phyloP scores from a whole-genome alignment of 2,797 vertebrate genomes.

The Eulemur coronatus region DNA sequence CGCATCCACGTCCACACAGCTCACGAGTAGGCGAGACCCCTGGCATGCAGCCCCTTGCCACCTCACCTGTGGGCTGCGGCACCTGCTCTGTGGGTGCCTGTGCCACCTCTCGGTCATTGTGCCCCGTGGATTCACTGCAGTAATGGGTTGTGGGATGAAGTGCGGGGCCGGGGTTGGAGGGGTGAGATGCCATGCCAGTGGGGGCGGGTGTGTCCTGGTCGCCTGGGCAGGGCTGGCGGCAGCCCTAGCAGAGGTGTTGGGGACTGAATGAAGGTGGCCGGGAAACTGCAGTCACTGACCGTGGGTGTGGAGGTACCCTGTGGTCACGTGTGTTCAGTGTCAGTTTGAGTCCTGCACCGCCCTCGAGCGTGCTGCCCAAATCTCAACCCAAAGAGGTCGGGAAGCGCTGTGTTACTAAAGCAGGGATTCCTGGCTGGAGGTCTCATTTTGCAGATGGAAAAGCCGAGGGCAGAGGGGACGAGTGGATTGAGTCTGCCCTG shows the following conservation, averaged over 20 bases:
- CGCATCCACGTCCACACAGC: accelerated
- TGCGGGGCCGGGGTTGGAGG: no score
- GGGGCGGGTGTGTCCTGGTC: neutral
- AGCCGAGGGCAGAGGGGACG: neutral
- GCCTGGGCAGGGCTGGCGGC: neutral
- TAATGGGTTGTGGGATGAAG: neutral
- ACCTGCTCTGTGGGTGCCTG: neutral
- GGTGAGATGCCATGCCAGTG: accelerated
- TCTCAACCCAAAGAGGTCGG: neutral
- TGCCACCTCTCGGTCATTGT: no score
- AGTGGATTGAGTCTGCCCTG: neutral
- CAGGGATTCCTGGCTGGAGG: neutral
- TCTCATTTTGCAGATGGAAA: neutral
- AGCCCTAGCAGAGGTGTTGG: accelerated
- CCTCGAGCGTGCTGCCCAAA: neutral
- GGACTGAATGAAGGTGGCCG: neutral
- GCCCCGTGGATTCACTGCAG: accelerated
- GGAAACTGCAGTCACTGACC: neutral
- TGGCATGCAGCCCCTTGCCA: accelerated
- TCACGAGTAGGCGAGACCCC: neutral
- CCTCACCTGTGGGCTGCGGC: accelerated
- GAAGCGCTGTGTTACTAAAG: neutral
- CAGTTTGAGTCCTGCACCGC: accelerated
- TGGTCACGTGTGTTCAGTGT: accelerated
- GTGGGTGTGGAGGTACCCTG: accelerated